Percentiles rank a stretch among this genome's conserved stretches.
phyloP scores from a whole-genome alignment of 1,140 invertebrate species.

The Papilio polyxenes region DNA sequence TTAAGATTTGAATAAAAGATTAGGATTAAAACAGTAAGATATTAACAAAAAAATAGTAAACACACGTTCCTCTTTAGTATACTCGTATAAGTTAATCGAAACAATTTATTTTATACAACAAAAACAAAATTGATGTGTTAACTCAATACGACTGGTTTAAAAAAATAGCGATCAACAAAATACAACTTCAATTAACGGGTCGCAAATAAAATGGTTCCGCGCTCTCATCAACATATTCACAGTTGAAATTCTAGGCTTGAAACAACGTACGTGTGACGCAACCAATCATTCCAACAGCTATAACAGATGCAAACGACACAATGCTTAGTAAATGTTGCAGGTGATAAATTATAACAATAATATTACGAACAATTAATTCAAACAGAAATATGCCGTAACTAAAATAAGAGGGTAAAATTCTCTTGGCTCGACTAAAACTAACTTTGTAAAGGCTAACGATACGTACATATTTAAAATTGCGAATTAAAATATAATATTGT shows the following conservation, averaged over 20 bases:
- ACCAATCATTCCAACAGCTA: slow-evolving; percentile 23
- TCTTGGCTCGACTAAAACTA: background rate
- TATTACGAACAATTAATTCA: background rate
- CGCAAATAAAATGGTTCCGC: slow-evolving; percentile 8
- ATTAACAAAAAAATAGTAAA: no score
- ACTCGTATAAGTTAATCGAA: background rate
- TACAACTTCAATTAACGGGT: slow-evolving; percentile 6
- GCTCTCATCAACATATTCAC: slow-evolving; percentile 15
- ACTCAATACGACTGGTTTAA: slow-evolving; percentile 14
- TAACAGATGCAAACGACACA: slow-evolving; percentile 5
- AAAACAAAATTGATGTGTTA: background rate
- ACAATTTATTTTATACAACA: background rate
- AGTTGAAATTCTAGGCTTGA: background rate
- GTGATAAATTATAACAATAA: slow-evolving; percentile 14
- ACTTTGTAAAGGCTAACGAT: background rate
- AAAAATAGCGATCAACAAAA: slow-evolving; percentile 29
- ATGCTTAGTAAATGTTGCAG: slow-evolving; percentile 18
- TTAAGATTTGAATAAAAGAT: no score
- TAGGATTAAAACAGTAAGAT: no score
- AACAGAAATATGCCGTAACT: background rate
- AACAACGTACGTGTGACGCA: slow-evolving; percentile 8
- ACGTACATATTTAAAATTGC: no score
- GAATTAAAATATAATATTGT: no score
- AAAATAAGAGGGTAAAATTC: background rate
- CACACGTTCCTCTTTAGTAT: no score